A percentile compares a stretch with the other conserved stretches of the same genome.
Conservation (phyloP, 2,113 vertebrate species). For the Aphelocoma coerulescens region DNA sequence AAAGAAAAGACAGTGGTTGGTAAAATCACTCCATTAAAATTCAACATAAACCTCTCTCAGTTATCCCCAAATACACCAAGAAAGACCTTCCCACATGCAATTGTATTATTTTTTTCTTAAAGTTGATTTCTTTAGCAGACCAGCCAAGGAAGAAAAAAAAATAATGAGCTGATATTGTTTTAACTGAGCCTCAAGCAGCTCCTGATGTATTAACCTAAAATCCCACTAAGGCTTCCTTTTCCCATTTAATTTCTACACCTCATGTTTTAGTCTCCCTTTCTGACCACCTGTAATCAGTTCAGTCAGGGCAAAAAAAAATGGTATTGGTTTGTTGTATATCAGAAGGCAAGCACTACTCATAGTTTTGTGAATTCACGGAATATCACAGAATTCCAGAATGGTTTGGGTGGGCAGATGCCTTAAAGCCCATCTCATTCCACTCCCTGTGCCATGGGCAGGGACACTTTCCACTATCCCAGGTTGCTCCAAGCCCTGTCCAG, state of each 20-base stretch:
- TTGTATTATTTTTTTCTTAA: not conserved
- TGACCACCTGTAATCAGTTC: not conserved
- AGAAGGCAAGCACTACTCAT: not conserved
- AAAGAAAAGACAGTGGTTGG: not conserved
- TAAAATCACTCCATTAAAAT: not conserved
- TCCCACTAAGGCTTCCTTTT: not conserved
- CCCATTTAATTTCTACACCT: not conserved
- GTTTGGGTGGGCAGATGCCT: not conserved
- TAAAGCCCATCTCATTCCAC: not conserved
- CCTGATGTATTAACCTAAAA: not conserved
- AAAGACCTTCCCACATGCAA: not conserved
- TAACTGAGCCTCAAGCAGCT: not conserved
- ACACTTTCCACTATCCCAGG: not conserved
- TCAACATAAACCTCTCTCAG: not conserved
- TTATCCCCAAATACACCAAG: not conserved
- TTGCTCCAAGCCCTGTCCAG: fast-evolving
- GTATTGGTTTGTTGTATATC: not conserved
- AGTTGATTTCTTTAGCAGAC: not conserved
- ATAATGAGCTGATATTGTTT: not conserved
- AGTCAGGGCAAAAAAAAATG: not conserved
- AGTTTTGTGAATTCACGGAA: not conserved
- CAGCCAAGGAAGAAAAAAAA: not conserved
- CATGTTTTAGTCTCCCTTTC: not conserved
- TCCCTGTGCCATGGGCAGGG: not conserved
- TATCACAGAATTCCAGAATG: not conserved